phyloP scores from a whole-genome alignment of 2,888 invertebrate species.

The Labia minor region DNA sequence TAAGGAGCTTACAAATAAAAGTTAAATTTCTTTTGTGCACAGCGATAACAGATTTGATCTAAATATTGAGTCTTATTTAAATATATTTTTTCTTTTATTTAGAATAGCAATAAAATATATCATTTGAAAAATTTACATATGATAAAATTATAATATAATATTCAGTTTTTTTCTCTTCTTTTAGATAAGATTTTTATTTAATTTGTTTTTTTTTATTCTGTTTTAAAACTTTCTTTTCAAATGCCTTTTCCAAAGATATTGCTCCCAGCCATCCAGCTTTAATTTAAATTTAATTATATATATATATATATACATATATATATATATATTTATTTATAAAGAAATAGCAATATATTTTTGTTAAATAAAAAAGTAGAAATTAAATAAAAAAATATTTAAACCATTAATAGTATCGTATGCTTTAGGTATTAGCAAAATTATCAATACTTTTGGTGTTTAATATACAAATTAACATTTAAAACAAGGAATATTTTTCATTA shows the following conservation, averaged over 20 bases:
- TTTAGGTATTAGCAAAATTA: conserved; percentile 17
- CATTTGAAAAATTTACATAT: conserved; percentile 24
- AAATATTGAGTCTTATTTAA: conserved; percentile 22
- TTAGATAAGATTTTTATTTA: background rate
- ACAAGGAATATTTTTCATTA: conserved; percentile 14
- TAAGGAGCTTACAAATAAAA: conserved; percentile 8
- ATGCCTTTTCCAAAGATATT: conserved; percentile 2
- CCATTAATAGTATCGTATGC: background rate
- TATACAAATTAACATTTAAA: no score
- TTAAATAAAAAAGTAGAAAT: background rate
- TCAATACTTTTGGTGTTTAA: conserved; percentile 19
- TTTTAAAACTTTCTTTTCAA: background rate
- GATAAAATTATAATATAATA: conserved; percentile 15
- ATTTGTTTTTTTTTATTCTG: background rate
- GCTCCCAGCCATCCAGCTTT: conserved; percentile 13
- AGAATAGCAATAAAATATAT: conserved; percentile 26
- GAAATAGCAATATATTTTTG: background rate
- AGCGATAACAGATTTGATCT: conserved; percentile 20
- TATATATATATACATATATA: background rate
- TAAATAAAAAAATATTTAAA: background rate
- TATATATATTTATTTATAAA: no score
- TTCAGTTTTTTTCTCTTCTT: background rate
- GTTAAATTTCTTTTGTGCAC: conserved; percentile 18
- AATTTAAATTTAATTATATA: background rate
- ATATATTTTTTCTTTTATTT: conserved; percentile 21